Evolutionary conservation across 92 coral and sea anemone genomes (phyloP).

Genomic region (Anthopleura xanthogrammica): DNA sequence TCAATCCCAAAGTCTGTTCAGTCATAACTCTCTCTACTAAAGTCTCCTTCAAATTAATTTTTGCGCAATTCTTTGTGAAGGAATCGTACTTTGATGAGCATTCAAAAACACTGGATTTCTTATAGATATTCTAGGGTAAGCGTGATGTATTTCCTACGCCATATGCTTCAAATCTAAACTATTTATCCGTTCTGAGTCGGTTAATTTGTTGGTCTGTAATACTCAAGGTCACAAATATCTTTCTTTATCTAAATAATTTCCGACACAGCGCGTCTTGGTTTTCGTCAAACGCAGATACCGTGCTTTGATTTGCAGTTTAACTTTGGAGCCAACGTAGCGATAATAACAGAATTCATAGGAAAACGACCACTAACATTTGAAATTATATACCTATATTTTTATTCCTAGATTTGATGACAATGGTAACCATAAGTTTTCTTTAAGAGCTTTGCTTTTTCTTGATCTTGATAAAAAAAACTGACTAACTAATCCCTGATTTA

Average conservation of each 20-base stretch:
- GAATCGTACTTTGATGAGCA: neutral
- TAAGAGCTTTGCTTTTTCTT: neutral
- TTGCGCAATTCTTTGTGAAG: neutral
- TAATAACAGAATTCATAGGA: neutral
- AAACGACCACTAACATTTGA: neutral
- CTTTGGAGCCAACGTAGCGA: neutral
- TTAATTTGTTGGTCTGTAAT: neutral
- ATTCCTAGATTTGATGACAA: neutral
- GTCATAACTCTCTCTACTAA: neutral
- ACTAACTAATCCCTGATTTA: neutral
- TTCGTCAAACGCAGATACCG: neutral
- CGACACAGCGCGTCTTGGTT: slow-evolving; percentile 1
- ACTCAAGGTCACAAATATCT: neutral
- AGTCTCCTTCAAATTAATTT: neutral
- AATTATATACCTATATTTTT: neutral
- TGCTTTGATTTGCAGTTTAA: neutral
- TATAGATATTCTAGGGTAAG: neutral
- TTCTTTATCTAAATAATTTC: slow-evolving; percentile 9
- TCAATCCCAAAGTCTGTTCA: neutral
- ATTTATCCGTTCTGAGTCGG: neutral
- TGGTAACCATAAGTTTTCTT: neutral
- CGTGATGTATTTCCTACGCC: neutral
- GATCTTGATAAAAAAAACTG: neutral
- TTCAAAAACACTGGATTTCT: neutral
- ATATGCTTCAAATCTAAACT: neutral